Base-by-base conservation (phyloP, 1,140 invertebrate species). In the Achatina immaculata region DNA sequence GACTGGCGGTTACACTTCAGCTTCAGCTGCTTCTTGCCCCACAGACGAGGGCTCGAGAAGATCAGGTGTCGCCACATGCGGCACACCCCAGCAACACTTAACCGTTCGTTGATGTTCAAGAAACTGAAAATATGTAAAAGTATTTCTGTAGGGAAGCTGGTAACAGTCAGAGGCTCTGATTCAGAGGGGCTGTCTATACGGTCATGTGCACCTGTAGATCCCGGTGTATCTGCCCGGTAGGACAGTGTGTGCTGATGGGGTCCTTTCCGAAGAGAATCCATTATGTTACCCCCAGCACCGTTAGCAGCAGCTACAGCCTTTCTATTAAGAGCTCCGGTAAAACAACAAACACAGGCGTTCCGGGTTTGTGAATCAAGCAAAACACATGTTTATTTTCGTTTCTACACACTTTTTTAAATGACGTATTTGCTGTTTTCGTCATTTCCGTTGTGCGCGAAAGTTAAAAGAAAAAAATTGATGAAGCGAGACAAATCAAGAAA, bases 41-140 rank as follows among this genome's bases (percentile, higher is more conserved):
- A 71, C 24, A 71, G 68, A 31, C 68, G n/a, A 6, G 68, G 38
- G 34, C 68, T 71, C 0, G 68, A 71, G 36, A 71, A 71, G 68
- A 71, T 71, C 7, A 71, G 68, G 9, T 71, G 21, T 24, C 68
- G 68, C 68, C 68, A 71, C 36, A 38, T 24, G 1, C 42, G 14
- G 24, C 68, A 71, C 1, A 71, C 68, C 4, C 38, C 19, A 7
- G 68, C 38, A 24, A 42, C 42, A 45, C n/a, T 40, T 45, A 71
- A 38, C 0, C 42, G 36, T 28, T 71, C 68, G 36, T 71, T 71
- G 19, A 42, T 71, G 21, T 45, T 45, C 2, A 71, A 38, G 19
- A 71, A 71, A 31, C 38, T 71, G 36, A 71, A 42, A 16, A 71
- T 45, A 21, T 71, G 34, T 19, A 71, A 45, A 4, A 71, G 36